phyloP scores from a whole-genome alignment of 2,797 vertebrate species.

The Melanotaenia parkinsoni region DNA sequence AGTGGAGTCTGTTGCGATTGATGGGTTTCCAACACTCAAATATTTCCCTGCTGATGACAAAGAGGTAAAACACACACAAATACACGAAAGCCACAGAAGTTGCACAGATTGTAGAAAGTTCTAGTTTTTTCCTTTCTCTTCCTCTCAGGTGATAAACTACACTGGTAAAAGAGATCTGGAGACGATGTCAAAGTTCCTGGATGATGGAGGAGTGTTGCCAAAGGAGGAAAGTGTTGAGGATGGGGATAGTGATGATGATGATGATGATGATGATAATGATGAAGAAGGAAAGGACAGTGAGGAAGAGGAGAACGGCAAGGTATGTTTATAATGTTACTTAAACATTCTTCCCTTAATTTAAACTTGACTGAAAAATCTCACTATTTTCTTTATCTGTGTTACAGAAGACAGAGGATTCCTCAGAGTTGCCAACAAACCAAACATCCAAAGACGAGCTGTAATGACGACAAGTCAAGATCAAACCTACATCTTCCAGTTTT shows the following conservation, averaged over 20 bases:
- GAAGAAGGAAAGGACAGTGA: neutral
- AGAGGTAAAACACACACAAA: slow-evolving; percentile 76
- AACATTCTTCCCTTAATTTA: neutral
- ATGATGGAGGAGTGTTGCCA: slow-evolving; percentile 85
- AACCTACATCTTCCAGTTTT: slow-evolving; percentile 54
- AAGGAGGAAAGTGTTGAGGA: slow-evolving; percentile 58
- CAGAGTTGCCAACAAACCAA: slow-evolving; percentile 46
- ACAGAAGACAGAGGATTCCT: slow-evolving; percentile 57
- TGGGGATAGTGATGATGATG: slow-evolving; percentile 41
- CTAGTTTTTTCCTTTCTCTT: neutral
- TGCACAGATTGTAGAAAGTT: neutral
- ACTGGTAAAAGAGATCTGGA: slow-evolving; percentile 85
- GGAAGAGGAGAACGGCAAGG: slow-evolving; percentile 37
- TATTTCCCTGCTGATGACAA: slow-evolving; percentile 89
- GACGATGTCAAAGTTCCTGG: slow-evolving; percentile 90
- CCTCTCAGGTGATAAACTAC: slow-evolving; percentile 85
- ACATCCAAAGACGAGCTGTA: slow-evolving; percentile 82
- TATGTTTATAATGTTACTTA: slow-evolving; percentile 26
- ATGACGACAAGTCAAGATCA: slow-evolving; percentile 59
- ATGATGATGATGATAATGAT: slow-evolving; percentile 15
- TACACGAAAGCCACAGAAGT: neutral
- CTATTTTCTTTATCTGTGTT: slow-evolving; percentile 10
- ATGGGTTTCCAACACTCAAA: slow-evolving; percentile 87
- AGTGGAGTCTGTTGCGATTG: slow-evolving; percentile 83
- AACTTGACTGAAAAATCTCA: fast-evolving